Conservation (phyloP, 2,113 vertebrate genomes). For the Odobenus rosmarus region DNA sequence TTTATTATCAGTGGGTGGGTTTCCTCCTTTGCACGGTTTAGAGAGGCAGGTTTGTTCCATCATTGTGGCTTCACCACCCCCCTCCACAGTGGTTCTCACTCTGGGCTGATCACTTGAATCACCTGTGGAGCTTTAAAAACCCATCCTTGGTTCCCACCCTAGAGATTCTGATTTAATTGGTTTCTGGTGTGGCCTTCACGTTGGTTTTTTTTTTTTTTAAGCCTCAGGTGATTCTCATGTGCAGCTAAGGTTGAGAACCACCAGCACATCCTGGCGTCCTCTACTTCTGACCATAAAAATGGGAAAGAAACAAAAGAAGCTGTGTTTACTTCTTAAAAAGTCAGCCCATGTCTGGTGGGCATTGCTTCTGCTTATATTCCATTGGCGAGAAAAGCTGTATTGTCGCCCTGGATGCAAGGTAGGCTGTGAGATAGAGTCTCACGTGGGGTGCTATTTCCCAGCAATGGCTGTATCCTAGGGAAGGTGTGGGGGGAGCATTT, state of each 20-base stretch:
- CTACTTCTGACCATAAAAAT: neutral
- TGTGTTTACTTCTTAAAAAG: neutral
- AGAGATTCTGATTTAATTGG: neutral
- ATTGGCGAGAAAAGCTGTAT: neutral
- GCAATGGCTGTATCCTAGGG: neutral
- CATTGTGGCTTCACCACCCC: neutral
- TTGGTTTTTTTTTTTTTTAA: neutral
- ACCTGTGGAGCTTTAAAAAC: neutral
- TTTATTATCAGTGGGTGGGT: neutral
- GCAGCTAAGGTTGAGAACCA: neutral
- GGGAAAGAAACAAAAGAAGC: neutral
- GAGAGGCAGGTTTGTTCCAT: neutral
- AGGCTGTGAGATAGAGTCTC: neutral
- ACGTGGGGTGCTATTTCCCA: accelerated
- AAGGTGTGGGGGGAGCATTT: neutral
- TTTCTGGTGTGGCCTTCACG: neutral
- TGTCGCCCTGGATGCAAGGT: neutral
- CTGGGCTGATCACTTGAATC: neutral
- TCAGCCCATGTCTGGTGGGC: neutral
- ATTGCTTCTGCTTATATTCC: neutral
- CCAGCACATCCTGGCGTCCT: neutral
- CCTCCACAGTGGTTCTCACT: neutral
- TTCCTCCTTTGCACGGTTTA: neutral
- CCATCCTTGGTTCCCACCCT: neutral
- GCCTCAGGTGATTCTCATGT: neutral